Evolutionary conservation across 2,113 vertebrate species (phyloP).

Genomic region (Talpa occidentalis): DNA sequence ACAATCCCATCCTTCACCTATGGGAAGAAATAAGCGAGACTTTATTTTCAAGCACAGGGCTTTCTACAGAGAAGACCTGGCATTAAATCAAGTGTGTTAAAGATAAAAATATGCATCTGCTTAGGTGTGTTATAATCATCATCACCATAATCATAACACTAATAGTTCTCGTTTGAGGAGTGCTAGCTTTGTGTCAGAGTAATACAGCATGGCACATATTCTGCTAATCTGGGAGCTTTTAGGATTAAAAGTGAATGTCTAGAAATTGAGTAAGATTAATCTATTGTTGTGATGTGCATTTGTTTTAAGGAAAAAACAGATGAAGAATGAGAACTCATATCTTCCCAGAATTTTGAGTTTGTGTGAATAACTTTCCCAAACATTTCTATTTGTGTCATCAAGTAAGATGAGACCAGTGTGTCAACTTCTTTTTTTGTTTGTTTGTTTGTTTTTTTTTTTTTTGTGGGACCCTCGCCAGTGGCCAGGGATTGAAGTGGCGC

Average conservation of each 20-base stretch:
- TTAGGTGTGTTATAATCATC: background rate
- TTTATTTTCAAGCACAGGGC: background rate
- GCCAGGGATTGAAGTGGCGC: too few species aligned
- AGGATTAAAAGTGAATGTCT: background rate
- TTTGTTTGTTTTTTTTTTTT: too few species aligned
- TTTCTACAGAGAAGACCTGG: background rate
- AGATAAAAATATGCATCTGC: background rate
- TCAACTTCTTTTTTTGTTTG: too few species aligned
- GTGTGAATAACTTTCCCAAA: slow-evolving; percentile 42
- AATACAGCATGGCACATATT: background rate
- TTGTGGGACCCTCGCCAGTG: too few species aligned
- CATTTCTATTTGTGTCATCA: background rate
- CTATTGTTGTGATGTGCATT: background rate
- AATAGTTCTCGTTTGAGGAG: background rate
- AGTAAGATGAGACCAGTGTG: background rate
- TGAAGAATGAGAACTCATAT: background rate
- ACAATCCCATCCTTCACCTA: slow-evolving; percentile 77
- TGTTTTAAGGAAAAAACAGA: background rate
- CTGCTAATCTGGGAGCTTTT: background rate
- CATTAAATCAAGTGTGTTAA: background rate
- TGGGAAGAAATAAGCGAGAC: background rate
- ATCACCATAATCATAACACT: background rate
- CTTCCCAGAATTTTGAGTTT: slow-evolving; percentile 26
- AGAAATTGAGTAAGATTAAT: slow-evolving; percentile 9
- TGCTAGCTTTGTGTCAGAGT: background rate